Percentiles rank a stretch among this genome's conserved stretches.
phyloP scores from a whole-genome alignment of 2,797 vertebrate species.

The Darevskia nairensis region DNA sequence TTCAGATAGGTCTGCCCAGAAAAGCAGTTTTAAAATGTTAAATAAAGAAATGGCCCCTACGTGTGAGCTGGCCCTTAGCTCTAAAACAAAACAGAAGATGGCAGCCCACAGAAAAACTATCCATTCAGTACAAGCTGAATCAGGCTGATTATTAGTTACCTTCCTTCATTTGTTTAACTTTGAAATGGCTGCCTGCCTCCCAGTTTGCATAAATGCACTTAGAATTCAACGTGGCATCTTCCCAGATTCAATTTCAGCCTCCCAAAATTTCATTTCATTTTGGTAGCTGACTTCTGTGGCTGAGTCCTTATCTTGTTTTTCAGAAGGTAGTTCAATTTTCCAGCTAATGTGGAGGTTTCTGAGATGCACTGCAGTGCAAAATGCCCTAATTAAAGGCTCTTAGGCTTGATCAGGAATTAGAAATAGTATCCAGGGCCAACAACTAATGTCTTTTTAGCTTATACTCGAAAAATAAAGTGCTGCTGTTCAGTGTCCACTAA shows the following conservation, averaged over 20 bases:
- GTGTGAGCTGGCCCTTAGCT: neutral
- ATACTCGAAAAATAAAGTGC: neutral
- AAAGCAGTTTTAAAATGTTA: no score
- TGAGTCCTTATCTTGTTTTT: constrained; percentile 26
- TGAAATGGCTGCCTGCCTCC: neutral
- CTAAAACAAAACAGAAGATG: neutral
- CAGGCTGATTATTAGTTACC: neutral
- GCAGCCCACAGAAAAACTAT: neutral
- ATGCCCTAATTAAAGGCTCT: constrained; percentile 12
- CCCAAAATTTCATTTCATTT: constrained; percentile 20
- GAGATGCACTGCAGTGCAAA: neutral
- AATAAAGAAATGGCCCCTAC: neutral
- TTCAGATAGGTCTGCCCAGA: no score
- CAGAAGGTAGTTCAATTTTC: constrained; percentile 33
- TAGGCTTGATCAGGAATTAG: neutral
- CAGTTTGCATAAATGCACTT: neutral
- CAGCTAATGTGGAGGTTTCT: constrained; percentile 4
- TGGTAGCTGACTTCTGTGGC: neutral
- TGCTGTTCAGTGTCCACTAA: neutral
- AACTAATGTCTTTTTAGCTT: neutral
- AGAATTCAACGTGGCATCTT: neutral
- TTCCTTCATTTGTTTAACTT: neutral
- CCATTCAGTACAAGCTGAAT: neutral
- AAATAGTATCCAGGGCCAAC: neutral
- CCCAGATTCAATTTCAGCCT: neutral